Base-by-base conservation (phyloP, 2,797 vertebrate species). In the Enteromius thamalakanensis region DNA sequence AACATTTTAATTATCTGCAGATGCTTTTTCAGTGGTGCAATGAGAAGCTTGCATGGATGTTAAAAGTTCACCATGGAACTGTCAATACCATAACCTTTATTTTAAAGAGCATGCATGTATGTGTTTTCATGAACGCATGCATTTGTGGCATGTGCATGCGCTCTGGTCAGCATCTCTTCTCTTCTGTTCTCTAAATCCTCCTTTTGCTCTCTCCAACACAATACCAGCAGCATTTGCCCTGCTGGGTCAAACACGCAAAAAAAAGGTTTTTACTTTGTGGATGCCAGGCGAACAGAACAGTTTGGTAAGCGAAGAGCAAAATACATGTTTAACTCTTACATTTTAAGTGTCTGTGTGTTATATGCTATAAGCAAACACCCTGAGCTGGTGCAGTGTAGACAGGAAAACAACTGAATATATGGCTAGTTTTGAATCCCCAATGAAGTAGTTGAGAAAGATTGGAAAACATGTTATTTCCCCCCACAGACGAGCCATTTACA, bases 161-260 rank as follows among this genome's bases (percentile, higher is more conserved):
- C 74, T 47, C 23, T n/a, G 62, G 74, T 83, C 81, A 77, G 81
- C 81, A 83, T 32, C 53, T 83, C 64, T 74, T 49, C 62, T 82
- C 80, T 69, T 82, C 45, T 76, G 37, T 83, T 69, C 74, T 83
- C 51, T 83, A 77, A 77, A 77, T 70, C 81, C 81, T 83, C 74
- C 11, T 69, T 82, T 82, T 53, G 14, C 58, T 65, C 32, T 72
- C 29, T 58, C 23, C 8, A 6, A 12, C 74, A 83, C 81, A 83
- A 83, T 42, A 42, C 40, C 40, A 42, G 40, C 40, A 42, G 40
- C 40, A 42, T 42, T 58, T 70, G 32, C 74, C 23, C 49, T 32
- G 23, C 62, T 67, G 70, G 60, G 45, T 37, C 58, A 67, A 68
- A 47, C 14, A 65, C 4, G 37, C 21, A 17, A 19, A 64, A 15